Evolutionary conservation across 2,113 vertebrate species (phyloP).

Genomic region (Grantiella picta): DNA sequence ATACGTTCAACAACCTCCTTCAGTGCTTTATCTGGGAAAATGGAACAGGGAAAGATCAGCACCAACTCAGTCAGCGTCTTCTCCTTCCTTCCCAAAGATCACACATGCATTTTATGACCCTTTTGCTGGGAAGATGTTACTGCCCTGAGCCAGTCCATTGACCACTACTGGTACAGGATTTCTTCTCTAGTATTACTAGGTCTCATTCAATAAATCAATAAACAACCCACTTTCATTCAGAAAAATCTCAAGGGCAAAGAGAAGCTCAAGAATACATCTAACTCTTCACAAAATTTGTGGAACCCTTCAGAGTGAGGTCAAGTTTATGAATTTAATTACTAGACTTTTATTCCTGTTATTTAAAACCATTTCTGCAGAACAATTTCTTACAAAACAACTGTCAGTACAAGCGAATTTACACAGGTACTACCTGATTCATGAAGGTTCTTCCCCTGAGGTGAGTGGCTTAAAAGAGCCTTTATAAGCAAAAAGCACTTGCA

Average conservation of each 20-base stretch:
- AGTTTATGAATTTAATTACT: neutral
- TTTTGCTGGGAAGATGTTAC: neutral
- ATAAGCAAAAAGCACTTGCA: neutral
- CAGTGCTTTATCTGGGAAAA: conserved; percentile 85
- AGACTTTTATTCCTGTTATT: neutral
- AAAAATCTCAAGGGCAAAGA: neutral
- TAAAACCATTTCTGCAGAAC: neutral
- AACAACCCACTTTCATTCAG: neutral
- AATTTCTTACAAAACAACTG: neutral
- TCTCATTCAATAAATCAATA: neutral
- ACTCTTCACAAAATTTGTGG: neutral
- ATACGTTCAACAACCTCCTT: conserved; percentile 90
- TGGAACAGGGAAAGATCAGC: neutral
- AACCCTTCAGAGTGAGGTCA: neutral
- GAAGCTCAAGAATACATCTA: neutral
- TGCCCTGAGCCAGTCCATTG: neutral
- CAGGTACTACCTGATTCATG: neutral
- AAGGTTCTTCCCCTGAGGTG: neutral
- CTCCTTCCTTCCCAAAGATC: neutral
- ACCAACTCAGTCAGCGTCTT: neutral
- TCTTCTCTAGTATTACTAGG: neutral
- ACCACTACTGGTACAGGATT: neutral
- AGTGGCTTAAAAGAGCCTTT: neutral
- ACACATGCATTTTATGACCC: neutral
- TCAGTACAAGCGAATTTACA: neutral